Evolutionary conservation across 2,113 vertebrate genomes (phyloP), one percentile per base, ranked within the genome.

Genomic region (Aythya baeri): DNA sequence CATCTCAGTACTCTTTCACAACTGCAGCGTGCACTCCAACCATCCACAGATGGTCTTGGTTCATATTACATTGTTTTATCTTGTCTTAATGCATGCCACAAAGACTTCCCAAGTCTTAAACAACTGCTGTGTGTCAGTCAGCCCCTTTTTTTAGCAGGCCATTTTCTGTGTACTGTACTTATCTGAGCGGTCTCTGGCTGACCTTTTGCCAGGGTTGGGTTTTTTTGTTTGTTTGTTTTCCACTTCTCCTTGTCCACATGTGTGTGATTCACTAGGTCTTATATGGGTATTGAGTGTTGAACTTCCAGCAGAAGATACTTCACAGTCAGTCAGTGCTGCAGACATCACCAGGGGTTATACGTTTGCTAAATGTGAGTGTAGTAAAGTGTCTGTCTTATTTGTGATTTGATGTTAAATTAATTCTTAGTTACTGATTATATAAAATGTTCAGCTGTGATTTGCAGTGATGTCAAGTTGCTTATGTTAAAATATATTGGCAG

Each of bases 71-170:
- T 73, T 88, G 78, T 70, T 95, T 94, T 91, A 95, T 95, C 89
- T 95, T 90, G 86, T 91, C 91, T 95, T 86, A 75, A 87, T 55
- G 17, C 27, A 1, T 32, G 32, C 79, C 82, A 83, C 59, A 20
- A 66, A 89, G 92, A 44, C 79, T 91, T 75, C n/a, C 61, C 13
- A 10, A 74, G 67, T 36, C 88, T 80, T 74, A 61, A 68, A 82
- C 91, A 96, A 91, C 89, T 97, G 96, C 74, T 75, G 65, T 7
- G 7, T n/a, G 67, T 93, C 94, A 96, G 50, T 96, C 96, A 91
- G 80, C 21, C 23, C 3, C 52, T 88, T 88, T 59, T 73, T 68
- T 72, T 88, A 95, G 81, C 78, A 86, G 54, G 11, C 88, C 44
- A 52, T 86, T 86, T 94, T 91, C 83, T 96, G 68, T 68, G 68